Conservation (phyloP, 1,140 invertebrate species). For the Neotoxoptera formosana region DNA sequence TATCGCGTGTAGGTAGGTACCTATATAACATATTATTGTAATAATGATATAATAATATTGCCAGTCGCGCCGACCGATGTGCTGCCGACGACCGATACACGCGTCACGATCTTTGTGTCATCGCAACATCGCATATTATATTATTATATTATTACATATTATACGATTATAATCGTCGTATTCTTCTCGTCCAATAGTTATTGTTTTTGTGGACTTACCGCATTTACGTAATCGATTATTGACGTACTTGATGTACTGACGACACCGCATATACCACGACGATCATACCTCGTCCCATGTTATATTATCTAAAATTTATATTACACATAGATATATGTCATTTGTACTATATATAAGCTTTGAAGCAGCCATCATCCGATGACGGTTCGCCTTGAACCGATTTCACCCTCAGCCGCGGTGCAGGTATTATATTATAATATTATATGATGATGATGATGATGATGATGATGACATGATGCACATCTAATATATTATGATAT, state of each 20-base stretch:
- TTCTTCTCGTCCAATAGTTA: neutral
- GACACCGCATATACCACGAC: neutral
- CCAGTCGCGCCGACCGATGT: neutral
- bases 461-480: too few relatives aligned
- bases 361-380: neutral
- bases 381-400: neutral
- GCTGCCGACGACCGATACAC: neutral
- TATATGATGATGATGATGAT: too few relatives aligned
- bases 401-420: neutral
- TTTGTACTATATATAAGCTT: neutral
- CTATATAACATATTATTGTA: too few relatives aligned
- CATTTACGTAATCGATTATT: neutral
- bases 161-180: too few relatives aligned
- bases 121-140: neutral
- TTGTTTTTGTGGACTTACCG: neutral
- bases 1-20: neutral
- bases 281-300: neutral
- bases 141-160: too few relatives aligned
- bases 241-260: neutral
- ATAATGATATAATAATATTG: too few relatives aligned
- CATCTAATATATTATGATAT: too few relatives aligned
- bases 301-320: neutral
- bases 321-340: too few relatives aligned
- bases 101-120: neutral
- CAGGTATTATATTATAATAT: neutral